A percentile compares a stretch with the other conserved stretches of the same genome.
phyloP scores from a whole-genome alignment of 2,888 invertebrate species.

The Agrochola macilenta region DNA sequence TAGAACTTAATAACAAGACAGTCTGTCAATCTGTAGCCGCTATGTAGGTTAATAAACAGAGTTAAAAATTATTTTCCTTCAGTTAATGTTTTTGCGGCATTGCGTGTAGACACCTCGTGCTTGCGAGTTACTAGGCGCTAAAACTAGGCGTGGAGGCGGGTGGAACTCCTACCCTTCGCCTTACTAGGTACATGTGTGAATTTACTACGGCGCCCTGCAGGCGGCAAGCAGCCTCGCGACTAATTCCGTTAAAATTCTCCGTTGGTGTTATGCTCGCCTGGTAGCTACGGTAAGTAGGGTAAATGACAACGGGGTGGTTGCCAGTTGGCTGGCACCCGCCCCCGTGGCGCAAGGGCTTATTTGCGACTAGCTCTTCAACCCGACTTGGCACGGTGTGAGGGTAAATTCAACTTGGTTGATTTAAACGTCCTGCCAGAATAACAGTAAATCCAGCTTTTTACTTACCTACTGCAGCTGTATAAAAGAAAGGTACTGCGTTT shows the following conservation, averaged over 20 bases:
- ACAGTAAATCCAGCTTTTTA: conserved; percentile 58
- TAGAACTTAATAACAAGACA: conserved; percentile 32
- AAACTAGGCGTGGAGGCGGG: conserved; percentile 85
- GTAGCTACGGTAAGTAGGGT: conserved; percentile 86
- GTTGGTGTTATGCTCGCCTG: conserved; percentile 86
- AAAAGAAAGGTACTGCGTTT: conserved; percentile 33
- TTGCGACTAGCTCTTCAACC: conserved; percentile 73
- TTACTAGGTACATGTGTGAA: conserved; percentile 83
- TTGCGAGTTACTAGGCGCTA: conserved; percentile 84
- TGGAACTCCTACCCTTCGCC: conserved; percentile 73
- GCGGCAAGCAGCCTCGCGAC: conserved; percentile 83
- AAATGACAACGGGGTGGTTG: conserved; percentile 85
- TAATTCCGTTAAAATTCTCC: conserved; percentile 90
- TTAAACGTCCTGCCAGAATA: conserved; percentile 65
- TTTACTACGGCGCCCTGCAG: conserved; percentile 89
- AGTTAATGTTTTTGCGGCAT: conserved; percentile 82
- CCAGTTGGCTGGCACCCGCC: conserved; percentile 73
- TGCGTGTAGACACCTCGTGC: conserved; percentile 85
- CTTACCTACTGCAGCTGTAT: conserved; percentile 42
- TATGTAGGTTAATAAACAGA: conserved; percentile 67
- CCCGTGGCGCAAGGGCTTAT: conserved; percentile 75
- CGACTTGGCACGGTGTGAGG: conserved; percentile 75
- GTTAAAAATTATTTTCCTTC: conserved; percentile 71
- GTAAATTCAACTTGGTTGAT: conserved; percentile 69
- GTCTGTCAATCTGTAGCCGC: conserved; percentile 40